phyloP scores from a whole-genome alignment of 2,888 invertebrate genomes.

The Melikaiella ostensackeni region DNA sequence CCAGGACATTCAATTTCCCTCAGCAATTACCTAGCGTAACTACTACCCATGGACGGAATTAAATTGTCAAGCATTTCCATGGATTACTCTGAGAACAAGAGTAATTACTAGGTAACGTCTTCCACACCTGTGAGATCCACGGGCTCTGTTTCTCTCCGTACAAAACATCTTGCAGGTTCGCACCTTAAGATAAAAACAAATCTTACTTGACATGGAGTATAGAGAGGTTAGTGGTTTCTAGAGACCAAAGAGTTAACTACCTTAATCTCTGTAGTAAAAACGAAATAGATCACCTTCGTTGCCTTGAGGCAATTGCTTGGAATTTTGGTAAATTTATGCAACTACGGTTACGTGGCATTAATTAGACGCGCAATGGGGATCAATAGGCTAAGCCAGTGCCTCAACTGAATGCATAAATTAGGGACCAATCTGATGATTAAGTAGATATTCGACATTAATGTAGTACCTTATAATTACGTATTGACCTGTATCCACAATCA shows the following conservation, averaged over 20 bases:
- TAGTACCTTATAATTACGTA: background rate
- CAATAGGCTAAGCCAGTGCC: conserved; percentile 9
- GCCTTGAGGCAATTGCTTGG: too few species aligned
- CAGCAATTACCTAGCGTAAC: conserved; percentile 25
- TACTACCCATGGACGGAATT: conserved; percentile 7
- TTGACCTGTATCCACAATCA: background rate
- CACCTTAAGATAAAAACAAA: background rate
- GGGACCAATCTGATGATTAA: conserved; percentile 8
- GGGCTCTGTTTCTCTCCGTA: background rate
- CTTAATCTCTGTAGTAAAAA: background rate
- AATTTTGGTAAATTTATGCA: background rate
- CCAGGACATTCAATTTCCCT: conserved; percentile 29
- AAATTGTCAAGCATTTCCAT: conserved; percentile 22
- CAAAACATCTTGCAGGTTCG: background rate
- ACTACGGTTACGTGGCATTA: background rate
- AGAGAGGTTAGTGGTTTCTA: background rate
- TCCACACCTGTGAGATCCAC: background rate
- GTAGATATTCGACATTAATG: background rate
- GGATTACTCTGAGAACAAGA: conserved; percentile 22
- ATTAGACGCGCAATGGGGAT: background rate
- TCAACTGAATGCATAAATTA: conserved; percentile 3
- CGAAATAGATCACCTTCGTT: background rate
- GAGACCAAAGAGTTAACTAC: background rate
- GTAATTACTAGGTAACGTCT: conserved; percentile 17
- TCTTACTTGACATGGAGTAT: background rate